Conservation (phyloP, 2,888 invertebrate species). For the Amiota minor region DNA sequence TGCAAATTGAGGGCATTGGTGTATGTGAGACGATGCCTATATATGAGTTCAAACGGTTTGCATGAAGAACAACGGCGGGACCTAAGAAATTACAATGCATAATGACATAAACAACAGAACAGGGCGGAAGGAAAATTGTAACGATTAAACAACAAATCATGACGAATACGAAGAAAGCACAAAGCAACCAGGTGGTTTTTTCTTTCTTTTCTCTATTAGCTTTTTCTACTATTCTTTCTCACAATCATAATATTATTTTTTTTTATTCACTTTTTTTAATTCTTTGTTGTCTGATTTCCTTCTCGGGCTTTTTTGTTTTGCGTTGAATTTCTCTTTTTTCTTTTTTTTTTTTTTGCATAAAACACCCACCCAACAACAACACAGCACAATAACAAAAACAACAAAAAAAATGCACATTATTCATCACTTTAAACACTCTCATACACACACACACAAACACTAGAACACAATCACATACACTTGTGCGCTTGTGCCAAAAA, state of each 20-base stretch:
- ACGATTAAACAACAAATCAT: not conserved
- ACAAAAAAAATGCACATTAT: conserved; percentile 35
- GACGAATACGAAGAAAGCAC: conserved; percentile 26
- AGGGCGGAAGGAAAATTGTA: not conserved
- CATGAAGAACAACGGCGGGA: not conserved
- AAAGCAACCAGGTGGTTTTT: conserved; percentile 10
- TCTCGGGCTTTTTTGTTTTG: not conserved
- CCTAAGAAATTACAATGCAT: not conserved
- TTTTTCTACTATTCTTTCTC: conserved; percentile 35
- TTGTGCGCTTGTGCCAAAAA: conserved; percentile 66
- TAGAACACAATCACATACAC: conserved; percentile 47
- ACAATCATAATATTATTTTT: conserved; percentile 35
- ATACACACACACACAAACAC: conserved; percentile 54
- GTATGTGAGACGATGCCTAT: not conserved
- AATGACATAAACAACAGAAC: not conserved
- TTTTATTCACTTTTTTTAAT: conserved; percentile 46
- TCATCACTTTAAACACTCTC: conserved; percentile 39
- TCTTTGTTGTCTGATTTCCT: conserved; percentile 1
- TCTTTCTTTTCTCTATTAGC: not conserved
- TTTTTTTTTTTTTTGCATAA: conserved; percentile 57
- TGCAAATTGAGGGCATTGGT: conserved; percentile 2
- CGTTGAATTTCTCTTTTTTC: conserved; percentile 35
- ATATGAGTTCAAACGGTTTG: conserved; percentile 1
- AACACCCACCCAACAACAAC: conserved; percentile 46
- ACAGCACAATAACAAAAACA: conserved; percentile 37